Evolutionary conservation across 2,888 invertebrate genomes (phyloP).

Genomic region (Meloe dianella): DNA sequence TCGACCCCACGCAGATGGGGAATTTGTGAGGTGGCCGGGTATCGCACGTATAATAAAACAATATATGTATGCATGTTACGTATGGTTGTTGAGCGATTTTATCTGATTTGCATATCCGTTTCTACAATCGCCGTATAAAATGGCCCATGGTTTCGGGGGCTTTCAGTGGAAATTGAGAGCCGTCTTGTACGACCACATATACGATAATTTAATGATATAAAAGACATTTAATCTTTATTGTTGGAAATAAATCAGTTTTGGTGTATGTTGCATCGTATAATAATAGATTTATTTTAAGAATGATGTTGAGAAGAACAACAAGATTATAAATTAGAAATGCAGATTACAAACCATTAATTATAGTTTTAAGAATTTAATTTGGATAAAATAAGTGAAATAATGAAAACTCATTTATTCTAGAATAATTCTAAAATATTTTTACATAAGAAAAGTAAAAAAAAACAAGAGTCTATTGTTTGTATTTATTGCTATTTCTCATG

Average conservation of each 20-base stretch:
- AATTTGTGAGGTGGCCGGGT: no score
- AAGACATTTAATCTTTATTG: conserved; percentile 6
- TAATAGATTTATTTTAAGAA: conserved; percentile 6
- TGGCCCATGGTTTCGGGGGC: no score
- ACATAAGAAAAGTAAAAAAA: background rate
- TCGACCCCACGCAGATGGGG: no score
- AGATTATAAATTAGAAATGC: background rate
- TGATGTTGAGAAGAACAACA: conserved; percentile 5
- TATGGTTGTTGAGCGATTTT: no score
- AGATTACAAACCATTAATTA: conserved; percentile 7
- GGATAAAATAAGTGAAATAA: background rate
- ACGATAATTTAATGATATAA: no score
- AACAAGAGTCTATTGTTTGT: background rate
- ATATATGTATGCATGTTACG: no score
- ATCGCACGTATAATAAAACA: no score
- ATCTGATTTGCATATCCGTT: no score
- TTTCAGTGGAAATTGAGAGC: no score
- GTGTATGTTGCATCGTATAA: background rate
- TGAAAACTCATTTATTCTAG: background rate
- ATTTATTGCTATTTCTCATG: background rate
- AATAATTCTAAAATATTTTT: background rate
- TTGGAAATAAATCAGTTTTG: background rate
- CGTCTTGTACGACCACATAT: no score
- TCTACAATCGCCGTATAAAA: no score
- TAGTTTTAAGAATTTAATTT: conserved; percentile 1